Evolutionary conservation across 1,140 invertebrate genomes (phyloP), one percentile per base, ranked within the genome.

Genomic region (Cryptotermes secundus): DNA sequence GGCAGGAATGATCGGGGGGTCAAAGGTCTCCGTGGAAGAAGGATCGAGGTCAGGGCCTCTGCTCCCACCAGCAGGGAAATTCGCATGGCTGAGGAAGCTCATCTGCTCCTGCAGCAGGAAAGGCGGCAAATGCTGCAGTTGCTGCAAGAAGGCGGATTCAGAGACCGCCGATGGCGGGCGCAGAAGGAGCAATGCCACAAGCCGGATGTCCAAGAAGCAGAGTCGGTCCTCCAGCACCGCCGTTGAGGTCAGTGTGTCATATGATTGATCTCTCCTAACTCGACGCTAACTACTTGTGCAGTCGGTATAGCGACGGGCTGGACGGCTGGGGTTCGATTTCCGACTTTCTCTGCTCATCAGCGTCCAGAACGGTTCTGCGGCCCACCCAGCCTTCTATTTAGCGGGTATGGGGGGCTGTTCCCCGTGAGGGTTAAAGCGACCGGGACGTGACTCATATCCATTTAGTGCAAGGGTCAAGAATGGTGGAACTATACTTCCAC

Each of bases 111-210:
- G 80, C 80, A 81, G 80, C 14, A 81, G 80, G 24, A 12, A 24
- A 19, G n/a, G 34, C 16, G 31, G 24, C n/a, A 38, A 24, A 24
- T 82, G 81, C 42, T 49, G 81, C 80, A 85, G 81, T 31, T 83
- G 81, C 82, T 83, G 84, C 81, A 84, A 79, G 38, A 88, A 88
- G 83, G 84, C 80, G 84, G 87, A 84, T 34, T 12, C 42, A 9
- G 31, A 26, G 35, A n/a, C 83, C 9, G 16, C 19, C 7, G 59
- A 72, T 16, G n/a, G n/a, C 22, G 31, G 89, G 87, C 90, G 90
- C 87, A 86, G 90, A 85, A 90, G 89, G 65, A 90, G 90, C 85
- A 88, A 90, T 36, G 89, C 87, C 35, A 88, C 89, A 6, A 72
- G 59, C 59, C 26, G 59, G 22, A 89, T 89, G n/a, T 90, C 90